phyloP scores from a whole-genome alignment of 2,888 invertebrate genomes.

The Omphaloscelis lunosa region DNA sequence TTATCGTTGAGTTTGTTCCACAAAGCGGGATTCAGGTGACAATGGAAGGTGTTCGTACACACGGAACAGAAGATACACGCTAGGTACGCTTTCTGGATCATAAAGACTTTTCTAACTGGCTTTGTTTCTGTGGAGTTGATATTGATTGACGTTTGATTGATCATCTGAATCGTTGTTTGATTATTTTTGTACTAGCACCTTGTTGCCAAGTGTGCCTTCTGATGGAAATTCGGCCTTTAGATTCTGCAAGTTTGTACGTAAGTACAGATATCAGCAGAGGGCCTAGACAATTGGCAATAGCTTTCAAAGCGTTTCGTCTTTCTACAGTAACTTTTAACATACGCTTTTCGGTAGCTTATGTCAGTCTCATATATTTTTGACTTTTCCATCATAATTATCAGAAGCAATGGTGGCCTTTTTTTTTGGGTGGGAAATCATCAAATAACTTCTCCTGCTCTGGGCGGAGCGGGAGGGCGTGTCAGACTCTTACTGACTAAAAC shows the following conservation, averaged over 20 bases:
- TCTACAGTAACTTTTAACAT: no score
- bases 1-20: constrained; percentile 35
- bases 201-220: background rate
- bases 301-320: no score
- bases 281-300: background rate
- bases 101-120: constrained; percentile 7
- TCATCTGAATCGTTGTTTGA: constrained; percentile 8
- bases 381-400: no score
- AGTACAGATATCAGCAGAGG: background rate
- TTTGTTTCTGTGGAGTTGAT: constrained; percentile 23
- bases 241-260: background rate
- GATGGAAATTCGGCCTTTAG: no score
- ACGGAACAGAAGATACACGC: constrained; percentile 1
- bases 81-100: constrained; percentile 13
- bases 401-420: no score
- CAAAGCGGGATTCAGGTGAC: constrained; percentile 44
- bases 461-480: no score
- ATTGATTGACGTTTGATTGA: constrained; percentile 23
- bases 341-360: no score
- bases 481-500: no score
- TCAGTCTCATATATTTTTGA: no score
- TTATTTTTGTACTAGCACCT: background rate
- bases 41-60: constrained; percentile 32
- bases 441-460: no score
- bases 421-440: no score